Evolutionary conservation across 2,797 vertebrate species (phyloP).

Genomic region (Lacerta viridis): DNA sequence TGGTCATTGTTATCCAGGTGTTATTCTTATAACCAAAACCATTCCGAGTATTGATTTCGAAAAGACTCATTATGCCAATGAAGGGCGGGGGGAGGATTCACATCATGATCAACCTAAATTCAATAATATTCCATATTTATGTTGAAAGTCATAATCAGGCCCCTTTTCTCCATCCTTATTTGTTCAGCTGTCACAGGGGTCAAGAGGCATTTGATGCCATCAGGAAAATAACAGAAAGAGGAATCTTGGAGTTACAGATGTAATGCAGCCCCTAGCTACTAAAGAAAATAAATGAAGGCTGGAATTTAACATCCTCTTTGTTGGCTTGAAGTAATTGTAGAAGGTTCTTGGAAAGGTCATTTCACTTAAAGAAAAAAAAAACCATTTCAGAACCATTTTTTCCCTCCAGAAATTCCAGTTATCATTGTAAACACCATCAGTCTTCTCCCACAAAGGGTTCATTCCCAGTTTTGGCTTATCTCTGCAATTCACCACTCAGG

Average conservation of each 20-base stretch:
- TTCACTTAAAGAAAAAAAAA: background rate
- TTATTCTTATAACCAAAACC: constrained; percentile 28
- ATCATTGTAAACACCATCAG: constrained; percentile 26
- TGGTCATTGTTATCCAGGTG: constrained; percentile 43
- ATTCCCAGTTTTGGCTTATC: background rate
- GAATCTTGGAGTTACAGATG: constrained; percentile 15
- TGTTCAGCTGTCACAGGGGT: constrained; percentile 26
- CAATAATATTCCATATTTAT: constrained; percentile 34
- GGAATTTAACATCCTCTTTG: constrained; percentile 31
- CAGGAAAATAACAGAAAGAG: constrained; percentile 43
- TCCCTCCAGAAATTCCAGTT: background rate
- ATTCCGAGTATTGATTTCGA: constrained; percentile 18
- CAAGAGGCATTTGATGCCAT: constrained; percentile 32
- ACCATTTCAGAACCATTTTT: constrained; percentile 42
- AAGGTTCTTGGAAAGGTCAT: constrained; percentile 30
- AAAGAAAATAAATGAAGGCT: constrained; percentile 39
- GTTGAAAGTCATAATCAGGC: constrained; percentile 14
- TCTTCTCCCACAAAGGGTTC: constrained; percentile 10
- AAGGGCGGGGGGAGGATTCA: constrained; percentile 25
- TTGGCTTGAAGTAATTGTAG: constrained; percentile 38
- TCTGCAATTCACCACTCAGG: background rate
- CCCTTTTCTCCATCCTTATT: constrained; percentile 11
- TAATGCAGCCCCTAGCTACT: constrained; percentile 10
- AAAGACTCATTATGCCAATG: background rate
- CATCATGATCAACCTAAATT: constrained; percentile 24